Conservation (phyloP, 2,888 invertebrate species). For the Dryocosmus kuriphilus region DNA sequence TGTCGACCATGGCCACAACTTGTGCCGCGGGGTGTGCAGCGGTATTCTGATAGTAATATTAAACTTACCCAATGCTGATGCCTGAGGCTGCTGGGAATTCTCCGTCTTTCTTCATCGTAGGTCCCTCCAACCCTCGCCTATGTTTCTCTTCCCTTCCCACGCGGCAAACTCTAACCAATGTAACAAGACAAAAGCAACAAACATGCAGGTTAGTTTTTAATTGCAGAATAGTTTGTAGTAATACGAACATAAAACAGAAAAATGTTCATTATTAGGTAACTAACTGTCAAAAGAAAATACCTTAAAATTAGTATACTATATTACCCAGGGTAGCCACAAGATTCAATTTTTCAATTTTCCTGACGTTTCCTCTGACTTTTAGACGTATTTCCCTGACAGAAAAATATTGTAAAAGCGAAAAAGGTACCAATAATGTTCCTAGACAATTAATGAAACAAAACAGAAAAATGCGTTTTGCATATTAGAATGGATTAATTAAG, state of each 20-base stretch:
- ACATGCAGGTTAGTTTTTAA: background rate
- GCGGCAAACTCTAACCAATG: slow-evolving; percentile 4
- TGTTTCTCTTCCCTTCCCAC: background rate
- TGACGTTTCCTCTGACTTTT: too few species aligned
- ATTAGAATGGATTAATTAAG: too few species aligned
- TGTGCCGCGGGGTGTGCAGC: slow-evolving; percentile 61
- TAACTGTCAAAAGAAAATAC: too few species aligned
- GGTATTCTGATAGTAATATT: slow-evolving; percentile 69
- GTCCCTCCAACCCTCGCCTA: background rate
- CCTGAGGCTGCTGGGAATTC: slow-evolving; percentile 56
- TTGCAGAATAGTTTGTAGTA: background rate
- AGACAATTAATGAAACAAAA: too few species aligned
- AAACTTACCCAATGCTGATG: slow-evolving; percentile 65
- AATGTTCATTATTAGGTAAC: background rate
- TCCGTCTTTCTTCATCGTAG: slow-evolving; percentile 1
- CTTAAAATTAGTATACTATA: too few species aligned
- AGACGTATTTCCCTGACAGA: too few species aligned
- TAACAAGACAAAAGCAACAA: slow-evolving; percentile 8
- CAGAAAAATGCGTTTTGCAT: too few species aligned
- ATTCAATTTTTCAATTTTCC: too few species aligned
- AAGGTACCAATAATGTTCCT: too few species aligned
- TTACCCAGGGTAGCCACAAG: too few species aligned
- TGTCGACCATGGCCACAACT: slow-evolving; percentile 63
- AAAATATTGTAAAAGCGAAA: too few species aligned
- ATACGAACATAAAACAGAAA: background rate